These are phyloP conservation scores for Netelia inedita DNA, from an alignment of 2,888 invertebrate species.

Conservation along the genomic window DNA sequence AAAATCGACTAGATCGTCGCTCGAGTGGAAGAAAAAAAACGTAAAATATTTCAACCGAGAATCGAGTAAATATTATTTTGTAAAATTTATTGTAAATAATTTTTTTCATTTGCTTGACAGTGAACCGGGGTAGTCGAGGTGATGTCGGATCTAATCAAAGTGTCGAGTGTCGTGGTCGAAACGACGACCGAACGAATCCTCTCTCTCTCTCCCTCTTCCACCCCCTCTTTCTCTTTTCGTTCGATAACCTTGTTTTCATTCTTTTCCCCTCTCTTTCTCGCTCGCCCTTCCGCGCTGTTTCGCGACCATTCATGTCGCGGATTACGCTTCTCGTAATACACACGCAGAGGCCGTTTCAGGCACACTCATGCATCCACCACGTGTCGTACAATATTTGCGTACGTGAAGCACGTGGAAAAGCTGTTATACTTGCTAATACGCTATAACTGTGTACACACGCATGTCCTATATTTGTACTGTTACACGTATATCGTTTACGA, in stretches of 20 bases:
- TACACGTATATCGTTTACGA: no score
- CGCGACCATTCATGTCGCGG: not conserved
- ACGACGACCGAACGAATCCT: constrained; percentile 24
- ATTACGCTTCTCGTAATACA: constrained; percentile 1
- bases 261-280: constrained; percentile 29
- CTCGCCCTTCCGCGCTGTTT: not conserved
- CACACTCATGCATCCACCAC: not conserved
- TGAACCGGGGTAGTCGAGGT: no score
- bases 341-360: not conserved
- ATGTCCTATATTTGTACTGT: no score
- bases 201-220: constrained; percentile 22
- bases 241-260: not conserved
- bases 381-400: constrained; percentile 13
- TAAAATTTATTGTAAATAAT: no score
- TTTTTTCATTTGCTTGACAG: no score
- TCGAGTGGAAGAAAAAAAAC: no score
- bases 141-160: no score
- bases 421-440: no score
- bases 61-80: no score
- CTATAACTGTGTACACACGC: no score
- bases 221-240: constrained; percentile 1
- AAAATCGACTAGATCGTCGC: no score
- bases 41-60: no score
- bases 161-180: not conserved
- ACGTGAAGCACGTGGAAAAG: not conserved